Evolutionary conservation across 2,113 vertebrate genomes (phyloP).

Genomic region (Eudyptes chrysolophus): DNA sequence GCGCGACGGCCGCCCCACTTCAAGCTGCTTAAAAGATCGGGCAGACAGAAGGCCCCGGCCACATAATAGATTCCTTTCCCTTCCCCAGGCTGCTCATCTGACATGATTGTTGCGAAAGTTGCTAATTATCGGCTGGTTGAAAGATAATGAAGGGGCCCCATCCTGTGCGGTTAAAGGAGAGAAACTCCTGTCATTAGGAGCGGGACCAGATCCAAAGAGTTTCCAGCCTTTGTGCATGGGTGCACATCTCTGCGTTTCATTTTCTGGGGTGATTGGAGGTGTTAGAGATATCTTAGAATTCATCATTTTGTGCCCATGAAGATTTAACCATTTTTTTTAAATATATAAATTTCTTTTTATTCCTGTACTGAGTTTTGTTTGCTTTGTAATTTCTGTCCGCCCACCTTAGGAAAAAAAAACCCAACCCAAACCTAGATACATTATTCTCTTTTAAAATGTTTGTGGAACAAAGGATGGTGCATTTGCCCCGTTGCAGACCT

Average conservation of each 20-base stretch:
- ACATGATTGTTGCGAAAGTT: slow-evolving; percentile 72
- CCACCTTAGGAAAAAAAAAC: not conserved
- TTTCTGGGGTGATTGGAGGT: not conserved
- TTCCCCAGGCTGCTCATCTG: slow-evolving; percentile 59
- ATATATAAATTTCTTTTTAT: not conserved
- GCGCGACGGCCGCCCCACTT: slow-evolving; percentile 63
- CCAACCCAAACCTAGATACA: not conserved
- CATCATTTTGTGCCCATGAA: not conserved
- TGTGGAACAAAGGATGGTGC: not conserved
- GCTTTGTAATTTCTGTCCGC: not conserved
- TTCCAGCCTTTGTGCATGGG: slow-evolving; percentile 2
- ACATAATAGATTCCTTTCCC: slow-evolving; percentile 70
- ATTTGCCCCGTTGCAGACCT: accelerated
- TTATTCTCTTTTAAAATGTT: not conserved
- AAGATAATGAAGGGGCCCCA: slow-evolving; percentile 89
- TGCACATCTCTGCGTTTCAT: not conserved
- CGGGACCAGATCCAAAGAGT: not conserved
- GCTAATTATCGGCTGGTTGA: slow-evolving; percentile 91
- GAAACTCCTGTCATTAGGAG: not conserved
- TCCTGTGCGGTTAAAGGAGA: slow-evolving; percentile 42
- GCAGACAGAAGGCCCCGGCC: slow-evolving; percentile 63
- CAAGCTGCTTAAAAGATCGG: slow-evolving; percentile 77
- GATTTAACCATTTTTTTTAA: not conserved
- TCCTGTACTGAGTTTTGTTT: not conserved
- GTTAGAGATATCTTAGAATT: not conserved